Percentiles rank a stretch among this genome's conserved stretches.
Conservation (phyloP, 2,888 invertebrate genomes). For the Nomada ferruginata region DNA sequence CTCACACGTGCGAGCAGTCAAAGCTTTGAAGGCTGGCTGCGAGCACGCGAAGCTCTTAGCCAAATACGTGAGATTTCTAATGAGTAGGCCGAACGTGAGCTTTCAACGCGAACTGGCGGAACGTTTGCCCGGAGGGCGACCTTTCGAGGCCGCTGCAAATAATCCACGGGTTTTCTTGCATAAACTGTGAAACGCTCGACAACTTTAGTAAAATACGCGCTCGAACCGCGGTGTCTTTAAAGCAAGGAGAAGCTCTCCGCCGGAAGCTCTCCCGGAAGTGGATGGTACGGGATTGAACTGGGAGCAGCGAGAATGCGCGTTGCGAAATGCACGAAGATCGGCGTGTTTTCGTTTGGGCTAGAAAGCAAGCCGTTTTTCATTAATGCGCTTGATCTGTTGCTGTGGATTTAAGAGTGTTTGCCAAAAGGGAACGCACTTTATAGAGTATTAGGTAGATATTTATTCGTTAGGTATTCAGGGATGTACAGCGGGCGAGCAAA, state of each 20-base stretch:
- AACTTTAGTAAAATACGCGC: constrained; percentile 27
- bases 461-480: no score
- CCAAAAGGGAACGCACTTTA: not conserved
- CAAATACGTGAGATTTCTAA: constrained; percentile 73
- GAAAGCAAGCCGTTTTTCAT: not conserved
- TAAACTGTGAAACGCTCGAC: constrained; percentile 28
- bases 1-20: constrained; percentile 67
- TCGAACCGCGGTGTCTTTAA: constrained; percentile 22
- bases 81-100: constrained; percentile 69
- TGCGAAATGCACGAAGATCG: not conserved
- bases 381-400: not conserved
- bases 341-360: not conserved
- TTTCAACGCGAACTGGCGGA: constrained; percentile 49
- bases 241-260: constrained; percentile 11
- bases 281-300: not conserved
- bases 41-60: constrained; percentile 67
- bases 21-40: constrained; percentile 71
- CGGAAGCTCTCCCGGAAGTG: not conserved
- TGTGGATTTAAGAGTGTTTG: not conserved
- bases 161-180: constrained; percentile 58
- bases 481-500: no score
- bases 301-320: not conserved
- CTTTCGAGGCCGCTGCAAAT: constrained; percentile 55
- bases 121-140: constrained; percentile 51
- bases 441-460: no score